Evolutionary conservation across 2,113 vertebrate genomes (phyloP).

Genomic region (Alethe diademata): DNA sequence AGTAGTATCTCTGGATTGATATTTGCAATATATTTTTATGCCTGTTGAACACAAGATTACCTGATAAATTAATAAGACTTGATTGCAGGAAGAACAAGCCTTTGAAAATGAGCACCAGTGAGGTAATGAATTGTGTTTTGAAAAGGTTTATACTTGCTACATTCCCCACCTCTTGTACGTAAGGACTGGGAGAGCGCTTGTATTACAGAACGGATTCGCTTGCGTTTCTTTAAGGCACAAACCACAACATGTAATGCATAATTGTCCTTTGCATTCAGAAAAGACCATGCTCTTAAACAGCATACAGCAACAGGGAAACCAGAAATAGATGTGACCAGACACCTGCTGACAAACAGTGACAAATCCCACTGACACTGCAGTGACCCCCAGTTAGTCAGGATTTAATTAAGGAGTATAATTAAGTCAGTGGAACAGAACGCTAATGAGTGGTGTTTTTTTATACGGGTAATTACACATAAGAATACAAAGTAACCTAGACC

Average conservation of each 20-base stretch:
- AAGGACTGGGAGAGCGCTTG: background rate
- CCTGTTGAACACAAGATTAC: slow-evolving; percentile 42
- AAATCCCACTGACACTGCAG: slow-evolving; percentile 81
- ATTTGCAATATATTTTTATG: slow-evolving; percentile 12
- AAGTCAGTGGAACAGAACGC: slow-evolving; percentile 79
- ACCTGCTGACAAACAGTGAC: slow-evolving; percentile 89
- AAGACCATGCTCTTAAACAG: slow-evolving; percentile 68
- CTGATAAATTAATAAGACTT: slow-evolving; percentile 24
- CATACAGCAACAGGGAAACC: slow-evolving; percentile 81
- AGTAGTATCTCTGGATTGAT: background rate
- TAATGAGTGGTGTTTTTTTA: slow-evolving; percentile 75
- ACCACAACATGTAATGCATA: background rate
- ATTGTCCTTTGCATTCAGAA: background rate
- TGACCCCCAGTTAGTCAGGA: slow-evolving; percentile 82
- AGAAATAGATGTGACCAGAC: slow-evolving; percentile 87
- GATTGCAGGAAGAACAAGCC: background rate
- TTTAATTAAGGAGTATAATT: slow-evolving; percentile 91
- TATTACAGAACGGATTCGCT: background rate
- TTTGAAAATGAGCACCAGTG: background rate
- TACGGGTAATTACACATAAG: slow-evolving; percentile 79
- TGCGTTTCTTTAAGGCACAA: background rate
- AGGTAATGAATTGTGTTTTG: background rate
- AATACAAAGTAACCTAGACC: slow-evolving; percentile 65
- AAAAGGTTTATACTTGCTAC: background rate
- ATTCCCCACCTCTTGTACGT: background rate